phyloP scores from a whole-genome alignment of 2,113 vertebrate genomes.

The Genyomyrus donnyi region DNA sequence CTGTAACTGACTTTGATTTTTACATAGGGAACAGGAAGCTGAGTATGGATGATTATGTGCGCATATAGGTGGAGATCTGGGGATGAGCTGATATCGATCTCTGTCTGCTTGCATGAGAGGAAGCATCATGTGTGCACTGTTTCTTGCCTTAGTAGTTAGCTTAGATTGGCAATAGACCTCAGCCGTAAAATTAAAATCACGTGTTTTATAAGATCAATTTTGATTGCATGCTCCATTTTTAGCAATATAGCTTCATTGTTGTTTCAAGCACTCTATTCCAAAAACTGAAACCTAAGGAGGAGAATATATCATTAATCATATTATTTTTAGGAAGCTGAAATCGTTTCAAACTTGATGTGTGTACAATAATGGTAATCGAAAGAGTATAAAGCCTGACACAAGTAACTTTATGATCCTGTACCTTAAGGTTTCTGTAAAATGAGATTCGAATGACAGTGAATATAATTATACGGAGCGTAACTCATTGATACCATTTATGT shows the following conservation, averaged over 20 bases:
- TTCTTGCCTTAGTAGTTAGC: slow-evolving; percentile 30
- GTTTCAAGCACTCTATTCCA: background rate
- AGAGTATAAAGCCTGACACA: background rate
- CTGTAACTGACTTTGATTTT: too few species aligned
- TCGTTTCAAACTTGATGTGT: background rate
- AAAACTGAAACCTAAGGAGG: background rate
- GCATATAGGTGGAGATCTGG: background rate
- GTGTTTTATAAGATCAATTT: slow-evolving; percentile 48
- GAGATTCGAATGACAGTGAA: background rate
- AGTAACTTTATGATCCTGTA: background rate
- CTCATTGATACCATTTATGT: background rate
- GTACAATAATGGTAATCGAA: background rate
- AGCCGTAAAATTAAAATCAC: slow-evolving; percentile 41
- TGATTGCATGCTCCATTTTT: background rate
- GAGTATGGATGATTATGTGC: background rate
- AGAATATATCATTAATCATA: background rate
- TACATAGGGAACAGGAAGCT: background rate
- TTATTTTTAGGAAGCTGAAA: background rate
- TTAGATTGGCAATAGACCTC: slow-evolving; percentile 36
- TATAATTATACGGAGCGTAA: background rate
- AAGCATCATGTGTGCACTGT: slow-evolving; percentile 30
- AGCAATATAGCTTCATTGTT: background rate
- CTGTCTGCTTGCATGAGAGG: background rate
- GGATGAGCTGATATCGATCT: background rate
- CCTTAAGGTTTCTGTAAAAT: background rate